phyloP scores from a whole-genome alignment of 2,113 vertebrate genomes.

The Psilopogon haemacephalus region DNA sequence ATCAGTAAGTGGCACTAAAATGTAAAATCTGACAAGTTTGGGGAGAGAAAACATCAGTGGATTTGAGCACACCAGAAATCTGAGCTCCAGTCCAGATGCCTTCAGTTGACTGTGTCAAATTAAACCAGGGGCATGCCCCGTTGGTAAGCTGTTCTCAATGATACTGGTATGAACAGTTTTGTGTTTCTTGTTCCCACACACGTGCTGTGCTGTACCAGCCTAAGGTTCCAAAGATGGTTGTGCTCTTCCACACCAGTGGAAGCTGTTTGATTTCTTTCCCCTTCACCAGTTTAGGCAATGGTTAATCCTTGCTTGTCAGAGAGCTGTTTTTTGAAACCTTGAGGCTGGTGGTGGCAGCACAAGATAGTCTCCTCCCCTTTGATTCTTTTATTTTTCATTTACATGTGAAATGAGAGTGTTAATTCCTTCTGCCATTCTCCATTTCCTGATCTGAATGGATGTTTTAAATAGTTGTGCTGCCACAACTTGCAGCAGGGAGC shows the following conservation, averaged over 20 bases:
- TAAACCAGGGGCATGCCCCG: not conserved
- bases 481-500: constrained; percentile 24
- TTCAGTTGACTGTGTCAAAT: not conserved
- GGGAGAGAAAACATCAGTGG: not conserved
- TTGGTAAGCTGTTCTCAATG: not conserved
- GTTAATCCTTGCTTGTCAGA: not conserved
- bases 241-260: not conserved
- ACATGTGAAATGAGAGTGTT: not conserved
- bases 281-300: not conserved
- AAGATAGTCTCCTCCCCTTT: not conserved
- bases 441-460: constrained; percentile 34
- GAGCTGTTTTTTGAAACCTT: not conserved
- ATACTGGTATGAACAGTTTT: not conserved
- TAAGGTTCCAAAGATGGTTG: not conserved
- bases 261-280: not conserved
- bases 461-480: constrained; percentile 52
- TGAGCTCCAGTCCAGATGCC: not conserved
- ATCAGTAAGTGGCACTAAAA: not conserved
- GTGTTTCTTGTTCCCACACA: not conserved
- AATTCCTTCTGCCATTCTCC: constrained; percentile 6
- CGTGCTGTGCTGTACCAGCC: not conserved
- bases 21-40: not conserved
- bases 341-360: not conserved
- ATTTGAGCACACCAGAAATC: not conserved
- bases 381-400: not conserved